phyloP scores from a whole-genome alignment of 1,140 invertebrate species.

The Saxidomus purpurata region DNA sequence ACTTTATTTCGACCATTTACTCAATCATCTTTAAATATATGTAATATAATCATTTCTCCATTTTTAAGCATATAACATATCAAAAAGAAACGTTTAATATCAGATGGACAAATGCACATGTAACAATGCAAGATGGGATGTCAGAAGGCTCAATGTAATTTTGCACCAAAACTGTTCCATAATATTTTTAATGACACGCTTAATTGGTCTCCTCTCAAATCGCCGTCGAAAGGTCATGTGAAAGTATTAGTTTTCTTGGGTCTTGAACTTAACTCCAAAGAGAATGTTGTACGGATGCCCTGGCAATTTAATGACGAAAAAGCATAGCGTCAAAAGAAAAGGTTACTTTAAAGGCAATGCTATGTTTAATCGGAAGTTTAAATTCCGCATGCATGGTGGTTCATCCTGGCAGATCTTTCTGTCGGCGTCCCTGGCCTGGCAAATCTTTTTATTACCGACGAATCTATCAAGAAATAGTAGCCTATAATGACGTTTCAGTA shows the following conservation, averaged over 20 bases:
- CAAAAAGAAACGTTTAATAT: too few relatives aligned
- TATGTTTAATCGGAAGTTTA: constrained; percentile 67
- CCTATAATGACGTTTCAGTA: constrained; percentile 63
- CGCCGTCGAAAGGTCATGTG: constrained; percentile 10
- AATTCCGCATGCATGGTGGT: too few relatives aligned
- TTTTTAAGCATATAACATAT: too few relatives aligned
- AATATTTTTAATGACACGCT: too few relatives aligned
- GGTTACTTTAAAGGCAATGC: constrained; percentile 55
- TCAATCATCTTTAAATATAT: too few relatives aligned
- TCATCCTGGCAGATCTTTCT: constrained; percentile 52
- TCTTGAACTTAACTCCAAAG: constrained; percentile 46
- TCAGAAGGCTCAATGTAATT: too few relatives aligned
- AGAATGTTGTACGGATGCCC: constrained; percentile 55
- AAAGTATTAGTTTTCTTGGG: constrained; percentile 56
- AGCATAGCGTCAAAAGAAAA: not conserved
- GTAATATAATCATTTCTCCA: too few relatives aligned
- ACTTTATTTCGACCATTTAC: too few relatives aligned
- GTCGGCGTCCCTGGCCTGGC: constrained; percentile 40
- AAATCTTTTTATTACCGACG: constrained; percentile 52
- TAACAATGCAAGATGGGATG: not conserved
- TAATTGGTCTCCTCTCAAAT: not conserved
- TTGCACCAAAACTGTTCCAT: too few relatives aligned
- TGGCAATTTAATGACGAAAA: constrained; percentile 28
- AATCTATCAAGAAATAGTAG: constrained; percentile 65
- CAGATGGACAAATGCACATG: too few relatives aligned